Conservation (phyloP, 2,113 vertebrate species). For the Rhodinocichla rosea region DNA sequence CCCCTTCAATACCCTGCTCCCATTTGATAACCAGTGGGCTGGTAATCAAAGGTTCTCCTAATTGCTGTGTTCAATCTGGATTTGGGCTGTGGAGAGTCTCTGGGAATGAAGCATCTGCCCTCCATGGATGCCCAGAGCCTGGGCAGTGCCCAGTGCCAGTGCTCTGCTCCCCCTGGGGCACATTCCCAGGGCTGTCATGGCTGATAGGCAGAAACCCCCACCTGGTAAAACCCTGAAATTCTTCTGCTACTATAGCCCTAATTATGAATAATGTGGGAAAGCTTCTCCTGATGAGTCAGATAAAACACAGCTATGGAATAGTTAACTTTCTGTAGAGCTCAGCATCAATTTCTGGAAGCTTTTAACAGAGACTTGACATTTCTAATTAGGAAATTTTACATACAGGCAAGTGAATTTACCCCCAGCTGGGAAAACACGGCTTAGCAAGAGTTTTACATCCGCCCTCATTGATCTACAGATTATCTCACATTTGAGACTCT, state of each 20-base stretch:
- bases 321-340: slow-evolving; percentile 62
- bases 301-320: slow-evolving; percentile 6
- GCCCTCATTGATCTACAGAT: slow-evolving; percentile 91
- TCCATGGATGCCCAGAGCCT: not conserved
- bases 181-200: not conserved
- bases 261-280: not conserved
- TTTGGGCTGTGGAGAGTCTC: not conserved
- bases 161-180: not conserved
- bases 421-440: slow-evolving; percentile 88
- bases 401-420: slow-evolving; percentile 87
- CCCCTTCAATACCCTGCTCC: not conserved
- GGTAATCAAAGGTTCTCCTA: not conserved
- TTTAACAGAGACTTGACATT: slow-evolving; percentile 76
- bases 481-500: slow-evolving; percentile 85
- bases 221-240: not conserved
- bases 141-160: not conserved
- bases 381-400: slow-evolving; percentile 84
- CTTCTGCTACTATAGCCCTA: not conserved
- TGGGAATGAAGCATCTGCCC: not conserved
- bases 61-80: not conserved
- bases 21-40: not conserved
- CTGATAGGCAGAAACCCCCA: not conserved
- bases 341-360: slow-evolving; percentile 65
- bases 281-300: not conserved
- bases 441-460: slow-evolving; percentile 91